Conservation (phyloP, 2,113 vertebrate genomes). For the Furnarius figulus region DNA sequence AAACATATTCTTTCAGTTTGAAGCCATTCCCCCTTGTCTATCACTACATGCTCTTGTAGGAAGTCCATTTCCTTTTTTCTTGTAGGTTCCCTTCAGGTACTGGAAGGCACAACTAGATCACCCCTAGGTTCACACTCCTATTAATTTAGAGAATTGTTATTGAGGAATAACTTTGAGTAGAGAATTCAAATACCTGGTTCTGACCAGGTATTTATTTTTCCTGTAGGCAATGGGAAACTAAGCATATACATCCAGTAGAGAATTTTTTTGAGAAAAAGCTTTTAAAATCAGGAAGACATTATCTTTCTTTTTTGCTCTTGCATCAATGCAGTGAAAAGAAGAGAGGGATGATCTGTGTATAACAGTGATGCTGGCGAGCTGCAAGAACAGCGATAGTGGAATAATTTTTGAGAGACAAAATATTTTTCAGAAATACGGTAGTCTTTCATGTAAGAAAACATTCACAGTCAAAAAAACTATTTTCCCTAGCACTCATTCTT, state of each 20-base stretch:
- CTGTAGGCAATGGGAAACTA: neutral
- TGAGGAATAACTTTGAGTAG: neutral
- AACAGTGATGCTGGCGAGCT: neutral
- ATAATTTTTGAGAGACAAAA: neutral
- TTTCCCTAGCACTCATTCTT: neutral
- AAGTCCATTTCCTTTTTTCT: neutral
- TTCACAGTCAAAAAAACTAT: neutral
- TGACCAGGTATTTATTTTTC: neutral
- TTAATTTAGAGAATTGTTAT: neutral
- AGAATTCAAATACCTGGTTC: neutral
- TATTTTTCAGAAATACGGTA: neutral
- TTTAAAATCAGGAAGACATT: neutral
- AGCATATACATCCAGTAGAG: neutral
- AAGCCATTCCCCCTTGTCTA: neutral
- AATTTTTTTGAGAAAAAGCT: neutral
- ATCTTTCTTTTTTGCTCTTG: neutral
- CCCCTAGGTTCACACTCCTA: neutral
- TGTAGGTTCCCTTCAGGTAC: neutral
- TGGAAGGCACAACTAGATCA: neutral
- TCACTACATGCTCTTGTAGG: neutral
- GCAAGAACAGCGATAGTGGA: neutral
- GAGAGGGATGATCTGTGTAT: neutral
- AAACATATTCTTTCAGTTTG: neutral
- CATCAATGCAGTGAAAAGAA: neutral
- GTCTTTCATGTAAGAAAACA: neutral